Evolutionary conservation across 2,113 vertebrate genomes (phyloP).

Genomic region (Cololabis saira): DNA sequence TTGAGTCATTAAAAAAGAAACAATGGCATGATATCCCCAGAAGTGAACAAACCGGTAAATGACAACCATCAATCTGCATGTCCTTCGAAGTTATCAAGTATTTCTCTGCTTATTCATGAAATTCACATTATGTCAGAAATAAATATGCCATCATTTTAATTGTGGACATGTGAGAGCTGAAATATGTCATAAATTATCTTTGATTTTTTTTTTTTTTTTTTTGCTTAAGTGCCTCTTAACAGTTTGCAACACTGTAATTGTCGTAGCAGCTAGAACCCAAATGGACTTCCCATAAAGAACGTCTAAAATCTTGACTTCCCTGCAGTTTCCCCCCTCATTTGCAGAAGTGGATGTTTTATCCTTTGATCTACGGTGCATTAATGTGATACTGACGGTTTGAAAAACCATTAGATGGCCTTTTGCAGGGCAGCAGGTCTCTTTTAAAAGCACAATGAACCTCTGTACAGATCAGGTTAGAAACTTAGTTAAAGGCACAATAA

Average conservation of each 20-base stretch:
- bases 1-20: too few relatives aligned
- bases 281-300: constrained; percentile 57
- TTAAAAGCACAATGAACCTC: constrained; percentile 76
- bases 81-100: too few relatives aligned
- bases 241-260: constrained; percentile 37
- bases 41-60: too few relatives aligned
- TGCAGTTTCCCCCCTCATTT: constrained; percentile 28
- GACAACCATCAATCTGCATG: too few relatives aligned
- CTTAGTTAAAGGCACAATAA: constrained; percentile 77
- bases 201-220: constrained; percentile 41
- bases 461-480: constrained; percentile 72
- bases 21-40: too few relatives aligned
- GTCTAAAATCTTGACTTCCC: constrained; percentile 55
- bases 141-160: neutral
- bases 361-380: constrained; percentile 75
- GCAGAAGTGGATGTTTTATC: constrained; percentile 68
- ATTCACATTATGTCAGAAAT: neutral
- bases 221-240: constrained; percentile 60
- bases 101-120: too few relatives aligned
- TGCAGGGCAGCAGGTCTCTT: constrained; percentile 69
- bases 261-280: constrained; percentile 40
- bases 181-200: constrained; percentile 22
- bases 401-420: constrained; percentile 78
- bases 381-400: constrained; percentile 72
- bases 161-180: neutral